phyloP scores from a whole-genome alignment of 2,888 invertebrate genomes.

The Diabrotica balteata region DNA sequence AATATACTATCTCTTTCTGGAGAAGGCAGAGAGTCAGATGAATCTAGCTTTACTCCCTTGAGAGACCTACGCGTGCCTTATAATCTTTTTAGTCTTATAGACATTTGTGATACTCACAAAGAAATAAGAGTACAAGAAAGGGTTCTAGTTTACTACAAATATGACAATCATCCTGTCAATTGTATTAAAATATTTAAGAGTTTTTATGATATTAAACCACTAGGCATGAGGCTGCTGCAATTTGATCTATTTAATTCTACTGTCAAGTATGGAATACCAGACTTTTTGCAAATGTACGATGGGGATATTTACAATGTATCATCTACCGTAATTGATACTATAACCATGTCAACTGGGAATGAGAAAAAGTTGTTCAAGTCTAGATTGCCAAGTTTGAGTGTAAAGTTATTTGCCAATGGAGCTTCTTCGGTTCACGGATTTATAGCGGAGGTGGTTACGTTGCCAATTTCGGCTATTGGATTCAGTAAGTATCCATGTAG shows the following conservation, averaged over 20 bases:
- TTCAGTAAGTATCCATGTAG: slow-evolving; percentile 71
- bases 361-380: slow-evolving; percentile 81
- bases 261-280: slow-evolving; percentile 79
- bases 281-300: slow-evolving; percentile 87
- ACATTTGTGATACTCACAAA: slow-evolving; percentile 96
- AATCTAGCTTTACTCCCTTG: slow-evolving; percentile 88
- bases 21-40: slow-evolving; percentile 86
- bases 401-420: slow-evolving; percentile 93
- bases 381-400: slow-evolving; percentile 80
- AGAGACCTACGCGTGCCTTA: slow-evolving; percentile 85
- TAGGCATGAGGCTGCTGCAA: slow-evolving; percentile 89
- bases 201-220: slow-evolving; percentile 81
- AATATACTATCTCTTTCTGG: slow-evolving; percentile 91
- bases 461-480: slow-evolving; percentile 91
- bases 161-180: slow-evolving; percentile 94
- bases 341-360: slow-evolving; percentile 74
- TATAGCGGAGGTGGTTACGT: slow-evolving; percentile 93
- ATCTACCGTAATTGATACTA: slow-evolving; percentile 72
- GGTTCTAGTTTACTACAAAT: slow-evolving; percentile 93
- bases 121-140: slow-evolving; percentile 89
- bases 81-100: slow-evolving; percentile 90
- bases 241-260: slow-evolving; percentile 92
- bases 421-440: slow-evolving; percentile 95
- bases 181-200: slow-evolving; percentile 97
- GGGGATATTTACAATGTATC: slow-evolving; percentile 91